phyloP scores from a whole-genome alignment of 2,113 vertebrate genomes.

The Mesitornis unicolor region DNA sequence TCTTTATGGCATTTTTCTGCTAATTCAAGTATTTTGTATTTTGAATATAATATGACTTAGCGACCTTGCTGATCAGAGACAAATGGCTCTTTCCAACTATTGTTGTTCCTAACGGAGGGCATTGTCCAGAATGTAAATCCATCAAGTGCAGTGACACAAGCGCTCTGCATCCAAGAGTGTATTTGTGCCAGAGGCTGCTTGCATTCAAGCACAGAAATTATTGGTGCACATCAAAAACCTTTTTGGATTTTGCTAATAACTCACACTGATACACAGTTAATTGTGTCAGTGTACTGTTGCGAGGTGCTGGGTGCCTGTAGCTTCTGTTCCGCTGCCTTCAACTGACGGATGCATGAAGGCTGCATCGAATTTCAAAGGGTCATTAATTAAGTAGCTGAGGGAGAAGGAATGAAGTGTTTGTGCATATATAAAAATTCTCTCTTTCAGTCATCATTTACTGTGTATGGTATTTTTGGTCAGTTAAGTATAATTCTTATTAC shows the following conservation, averaged over 20 bases:
- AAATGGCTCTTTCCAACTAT: not conserved
- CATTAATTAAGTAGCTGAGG: not conserved
- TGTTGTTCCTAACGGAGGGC: not conserved
- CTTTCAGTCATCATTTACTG: not conserved
- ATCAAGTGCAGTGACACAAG: not conserved
- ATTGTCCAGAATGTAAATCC: not conserved
- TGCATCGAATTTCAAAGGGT: not conserved
- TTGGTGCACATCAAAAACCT: not conserved
- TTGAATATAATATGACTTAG: not conserved
- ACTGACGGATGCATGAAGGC: not conserved
- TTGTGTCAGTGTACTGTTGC: not conserved
- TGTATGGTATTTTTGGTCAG: not conserved
- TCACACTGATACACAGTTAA: not conserved
- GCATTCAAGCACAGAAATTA: not conserved
- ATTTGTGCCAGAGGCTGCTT: not conserved
- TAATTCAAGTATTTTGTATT: not conserved
- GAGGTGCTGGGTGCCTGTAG: not conserved
- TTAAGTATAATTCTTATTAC: not conserved
- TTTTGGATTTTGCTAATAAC: not conserved
- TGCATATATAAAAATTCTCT: not conserved
- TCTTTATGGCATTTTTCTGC: not conserved
- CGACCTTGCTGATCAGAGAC: not conserved
- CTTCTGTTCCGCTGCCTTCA: not conserved
- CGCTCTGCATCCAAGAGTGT: not conserved
- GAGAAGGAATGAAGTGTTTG: not conserved